These are phyloP conservation scores for Gymnocheta viridis DNA, from an alignment of 2,888 invertebrate species.

Conservation along the genomic window DNA sequence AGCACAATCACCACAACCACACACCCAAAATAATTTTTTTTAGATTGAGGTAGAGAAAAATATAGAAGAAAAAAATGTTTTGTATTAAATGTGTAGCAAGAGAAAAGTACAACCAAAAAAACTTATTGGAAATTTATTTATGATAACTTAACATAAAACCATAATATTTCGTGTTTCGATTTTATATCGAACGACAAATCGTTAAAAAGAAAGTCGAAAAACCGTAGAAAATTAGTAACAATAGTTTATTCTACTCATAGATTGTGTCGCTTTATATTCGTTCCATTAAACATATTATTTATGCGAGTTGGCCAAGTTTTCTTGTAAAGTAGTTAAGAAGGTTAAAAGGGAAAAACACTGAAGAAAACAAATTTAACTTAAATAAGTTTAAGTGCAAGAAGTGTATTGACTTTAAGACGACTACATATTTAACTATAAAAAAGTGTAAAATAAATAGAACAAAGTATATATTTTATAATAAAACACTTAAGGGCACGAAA, in stretches of 20 bases:
- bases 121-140: conserved; percentile 59
- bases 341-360: not conserved
- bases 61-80: conserved; percentile 10
- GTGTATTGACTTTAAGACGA: not conserved
- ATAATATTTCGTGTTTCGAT: conserved; percentile 53
- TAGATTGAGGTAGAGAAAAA: conserved; percentile 9
- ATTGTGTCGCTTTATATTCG: conserved; percentile 22
- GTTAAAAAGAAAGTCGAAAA: conserved; percentile 11
- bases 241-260: not conserved
- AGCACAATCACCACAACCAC: conserved; percentile 6
- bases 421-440: not conserved
- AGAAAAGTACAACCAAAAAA: conserved; percentile 29
- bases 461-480: not conserved
- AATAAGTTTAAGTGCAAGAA: not conserved
- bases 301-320: conserved; percentile 46
- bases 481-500: not conserved
- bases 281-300: conserved; percentile 52
- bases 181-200: conserved; percentile 46
- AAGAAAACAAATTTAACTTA: conserved; percentile 17
- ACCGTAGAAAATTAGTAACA: conserved; percentile 5
- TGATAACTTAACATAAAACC: conserved; percentile 55
- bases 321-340: conserved; percentile 34
- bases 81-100: not conserved
- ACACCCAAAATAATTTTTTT: not conserved
- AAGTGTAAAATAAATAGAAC: not conserved